Conservation (phyloP, 2,888 invertebrate genomes). For the Copidosoma aretas region DNA sequence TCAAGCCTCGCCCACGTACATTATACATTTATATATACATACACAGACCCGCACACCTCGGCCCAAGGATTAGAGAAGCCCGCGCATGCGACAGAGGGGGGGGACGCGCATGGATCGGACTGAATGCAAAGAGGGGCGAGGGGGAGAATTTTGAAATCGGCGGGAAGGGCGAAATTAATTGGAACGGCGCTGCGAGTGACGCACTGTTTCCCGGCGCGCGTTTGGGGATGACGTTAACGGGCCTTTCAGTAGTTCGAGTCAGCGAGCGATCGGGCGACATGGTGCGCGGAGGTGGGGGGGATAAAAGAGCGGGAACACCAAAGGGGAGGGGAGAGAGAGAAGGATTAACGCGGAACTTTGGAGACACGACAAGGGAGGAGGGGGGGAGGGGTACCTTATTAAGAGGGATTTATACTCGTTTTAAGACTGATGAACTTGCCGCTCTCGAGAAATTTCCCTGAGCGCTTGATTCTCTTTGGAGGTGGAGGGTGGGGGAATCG, state of each 20-base stretch:
- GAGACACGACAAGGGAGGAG: constrained; percentile 9
- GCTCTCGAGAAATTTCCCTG: constrained; percentile 1
- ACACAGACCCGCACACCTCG: constrained; percentile 37
- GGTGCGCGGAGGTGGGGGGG: neutral
- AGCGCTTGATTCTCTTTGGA: constrained; percentile 12
- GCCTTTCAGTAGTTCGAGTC: constrained; percentile 28
- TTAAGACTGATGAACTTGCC: constrained; percentile 36
- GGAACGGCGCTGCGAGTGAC: too few relatives aligned
- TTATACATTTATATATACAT: too few relatives aligned
- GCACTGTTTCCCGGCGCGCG: neutral
- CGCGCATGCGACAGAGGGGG: too few relatives aligned
- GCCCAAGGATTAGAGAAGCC: too few relatives aligned
- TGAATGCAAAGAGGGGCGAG: too few relatives aligned
- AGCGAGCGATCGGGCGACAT: constrained; percentile 19
- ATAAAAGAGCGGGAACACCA: too few relatives aligned
- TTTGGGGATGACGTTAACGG: constrained; percentile 9
- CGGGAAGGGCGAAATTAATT: too few relatives aligned
- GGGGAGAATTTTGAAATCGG: too few relatives aligned
- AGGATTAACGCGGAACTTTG: constrained; percentile 1
- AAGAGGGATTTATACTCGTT: constrained; percentile 37
- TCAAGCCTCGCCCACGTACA: constrained; percentile 24
- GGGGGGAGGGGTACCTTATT: constrained; percentile 21
- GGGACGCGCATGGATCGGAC: too few relatives aligned
- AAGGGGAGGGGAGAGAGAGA: neutral
- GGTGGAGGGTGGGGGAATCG: constrained; percentile 12